A percentile compares a stretch with the other conserved stretches of the same genome.
Conservation (phyloP, 2,888 invertebrate species). For the Blastobasis adustella region DNA sequence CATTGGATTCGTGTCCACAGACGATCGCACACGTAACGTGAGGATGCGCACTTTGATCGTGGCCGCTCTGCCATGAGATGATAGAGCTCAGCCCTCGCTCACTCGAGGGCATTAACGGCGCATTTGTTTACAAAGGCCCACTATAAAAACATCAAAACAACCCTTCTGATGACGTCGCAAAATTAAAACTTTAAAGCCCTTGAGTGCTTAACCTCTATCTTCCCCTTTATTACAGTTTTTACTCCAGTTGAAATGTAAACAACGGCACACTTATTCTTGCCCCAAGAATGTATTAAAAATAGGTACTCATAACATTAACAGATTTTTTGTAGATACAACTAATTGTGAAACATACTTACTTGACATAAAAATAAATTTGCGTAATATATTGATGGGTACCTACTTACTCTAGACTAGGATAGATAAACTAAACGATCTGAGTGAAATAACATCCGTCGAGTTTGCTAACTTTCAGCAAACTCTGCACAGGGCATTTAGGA, state of each 20-base stretch:
- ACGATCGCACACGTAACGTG: constrained; percentile 50
- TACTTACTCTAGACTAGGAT: background rate
- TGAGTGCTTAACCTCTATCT: constrained; percentile 4
- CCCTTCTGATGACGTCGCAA: constrained; percentile 7
- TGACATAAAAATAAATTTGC: background rate
- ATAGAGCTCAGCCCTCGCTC: constrained; percentile 43
- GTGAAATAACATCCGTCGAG: constrained; percentile 9
- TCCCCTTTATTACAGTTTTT: constrained; percentile 8
- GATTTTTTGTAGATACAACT: background rate
- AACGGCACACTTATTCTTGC: background rate
- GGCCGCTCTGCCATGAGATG: constrained; percentile 61
- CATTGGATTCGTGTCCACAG: constrained; percentile 56
- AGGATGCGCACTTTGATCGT: constrained; percentile 58
- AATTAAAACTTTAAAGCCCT: constrained; percentile 4
- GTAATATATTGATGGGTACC: too few relatives aligned
- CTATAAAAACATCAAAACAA: constrained; percentile 18
- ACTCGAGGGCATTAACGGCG: constrained; percentile 30
- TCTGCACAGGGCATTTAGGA: constrained; percentile 16
- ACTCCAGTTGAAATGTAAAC: constrained; percentile 2
- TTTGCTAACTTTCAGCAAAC: constrained; percentile 14
- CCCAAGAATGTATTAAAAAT: background rate
- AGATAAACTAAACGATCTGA: constrained; percentile 4
- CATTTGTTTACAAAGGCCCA: constrained; percentile 26
- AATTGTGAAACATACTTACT: background rate
- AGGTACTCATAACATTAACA: background rate